Base-by-base conservation (phyloP, 1,140 invertebrate genomes). In the Periplaneta americana region DNA sequence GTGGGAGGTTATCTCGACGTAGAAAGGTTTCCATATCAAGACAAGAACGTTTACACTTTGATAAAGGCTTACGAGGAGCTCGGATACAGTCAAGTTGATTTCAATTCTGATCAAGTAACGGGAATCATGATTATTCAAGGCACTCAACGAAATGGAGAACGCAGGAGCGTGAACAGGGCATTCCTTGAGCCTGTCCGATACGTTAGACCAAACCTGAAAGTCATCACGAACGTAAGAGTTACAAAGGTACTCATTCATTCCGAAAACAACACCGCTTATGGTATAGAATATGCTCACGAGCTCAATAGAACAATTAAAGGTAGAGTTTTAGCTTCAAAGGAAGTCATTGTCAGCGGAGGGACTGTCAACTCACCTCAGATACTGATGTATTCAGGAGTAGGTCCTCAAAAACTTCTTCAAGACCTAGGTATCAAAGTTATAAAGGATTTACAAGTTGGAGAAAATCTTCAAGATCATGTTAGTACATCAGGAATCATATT, bases 401-500 rank as follows among this genome's bases (percentile, higher is more conserved):
- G 94, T 5, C 92, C 93, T 0, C 90, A 88, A 75, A 88, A 91
- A 22, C 92, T 94, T 79, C 86, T 93, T 0, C 57, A 84, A 37
- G 77, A 86, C 33, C 83, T 89, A 0, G 87, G 89, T 39, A 88
- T 92, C 83, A 86, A 31, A 87, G 77, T 89, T 0, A 87, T 92
- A 0, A 89, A 92, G 35, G 90, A 95, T 82, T 87, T 95, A 0
- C 92, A 92, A 1, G 94, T 94, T 1, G 95, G 96, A 5, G 94
- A 95, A 0, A 90, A 92, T 81, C 95, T 95, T 85, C 86, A 95
- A 1, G 94, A 94, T 17, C 94, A 95, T 85, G 93, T 95, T 83
- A 92, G 93, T 0, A 91, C 93, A 0, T 79, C 86, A 87, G 90
- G 87, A 17, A 83, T 92, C 0, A 82, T 83, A 32, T 89, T 87